phyloP scores from a whole-genome alignment of 2,113 vertebrate genomes.

The Labeo catla region DNA sequence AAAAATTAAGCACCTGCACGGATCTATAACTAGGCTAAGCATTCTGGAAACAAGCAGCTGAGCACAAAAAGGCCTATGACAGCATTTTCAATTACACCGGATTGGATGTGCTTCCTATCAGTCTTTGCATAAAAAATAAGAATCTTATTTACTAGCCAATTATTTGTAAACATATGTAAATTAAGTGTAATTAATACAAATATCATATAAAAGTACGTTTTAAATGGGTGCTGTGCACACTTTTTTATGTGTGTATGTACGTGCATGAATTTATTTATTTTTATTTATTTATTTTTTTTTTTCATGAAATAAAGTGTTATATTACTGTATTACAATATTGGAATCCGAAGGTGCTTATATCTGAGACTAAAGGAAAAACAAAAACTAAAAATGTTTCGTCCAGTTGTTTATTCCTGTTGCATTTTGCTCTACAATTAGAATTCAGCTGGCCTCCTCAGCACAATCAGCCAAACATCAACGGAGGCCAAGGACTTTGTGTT shows the following conservation, averaged over 20 bases:
- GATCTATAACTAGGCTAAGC: slow-evolving; percentile 61
- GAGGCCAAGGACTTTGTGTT: slow-evolving; percentile 51
- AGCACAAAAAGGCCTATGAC: slow-evolving; percentile 53
- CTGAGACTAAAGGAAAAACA: not conserved
- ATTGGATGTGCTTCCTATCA: slow-evolving; percentile 36
- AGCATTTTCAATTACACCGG: slow-evolving; percentile 50
- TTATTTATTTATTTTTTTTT: no score
- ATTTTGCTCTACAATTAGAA: slow-evolving; percentile 46
- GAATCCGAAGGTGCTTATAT: not conserved
- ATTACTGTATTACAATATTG: not conserved
- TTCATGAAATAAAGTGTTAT: not conserved
- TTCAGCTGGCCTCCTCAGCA: slow-evolving; percentile 39
- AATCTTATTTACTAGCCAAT: not conserved
- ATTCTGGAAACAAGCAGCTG: slow-evolving; percentile 60
- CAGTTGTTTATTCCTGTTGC: slow-evolving; percentile 22
- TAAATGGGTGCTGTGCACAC: not conserved
- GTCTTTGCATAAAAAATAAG: slow-evolving; percentile 17
- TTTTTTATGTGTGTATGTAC: not conserved
- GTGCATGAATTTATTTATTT: not conserved
- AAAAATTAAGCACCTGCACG: slow-evolving; percentile 67
- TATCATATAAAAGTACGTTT: not conserved
- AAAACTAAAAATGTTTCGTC: not conserved
- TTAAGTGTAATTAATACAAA: not conserved
- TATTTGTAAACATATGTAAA: not conserved
- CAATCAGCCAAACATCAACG: slow-evolving; percentile 57